Evolutionary conservation across 1,140 invertebrate genomes (phyloP).

Genomic region (Macrobrachium nipponense): DNA sequence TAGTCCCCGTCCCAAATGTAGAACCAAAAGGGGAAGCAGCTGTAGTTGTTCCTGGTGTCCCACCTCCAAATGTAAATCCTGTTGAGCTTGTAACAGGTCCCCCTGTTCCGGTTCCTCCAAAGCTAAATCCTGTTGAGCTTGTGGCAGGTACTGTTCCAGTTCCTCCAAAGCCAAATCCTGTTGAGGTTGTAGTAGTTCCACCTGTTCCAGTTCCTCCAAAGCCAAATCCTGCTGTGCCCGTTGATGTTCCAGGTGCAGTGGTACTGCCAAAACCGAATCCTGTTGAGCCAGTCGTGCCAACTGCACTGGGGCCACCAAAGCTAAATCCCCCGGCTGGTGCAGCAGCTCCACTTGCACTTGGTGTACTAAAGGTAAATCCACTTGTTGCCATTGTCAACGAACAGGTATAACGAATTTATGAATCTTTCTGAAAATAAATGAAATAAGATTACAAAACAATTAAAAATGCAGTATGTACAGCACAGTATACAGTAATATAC

Average conservation of each 20-base stretch:
- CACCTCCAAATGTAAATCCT: background rate
- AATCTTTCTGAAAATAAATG: too few relatives aligned
- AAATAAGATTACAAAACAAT: too few relatives aligned
- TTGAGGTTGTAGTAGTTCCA: background rate
- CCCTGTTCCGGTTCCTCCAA: background rate
- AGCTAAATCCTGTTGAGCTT: background rate
- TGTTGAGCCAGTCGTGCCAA: too few relatives aligned
- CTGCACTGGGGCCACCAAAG: conserved; percentile 21
- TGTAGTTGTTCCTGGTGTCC: conserved; percentile 4
- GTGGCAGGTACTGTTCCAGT: background rate
- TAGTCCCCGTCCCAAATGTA: conserved; percentile 29
- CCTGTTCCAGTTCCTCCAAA: background rate
- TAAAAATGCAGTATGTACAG: too few relatives aligned
- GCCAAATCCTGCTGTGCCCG: conserved; percentile 4
- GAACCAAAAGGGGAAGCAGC: conserved; percentile 21
- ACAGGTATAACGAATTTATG: too few relatives aligned
- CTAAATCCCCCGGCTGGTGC: background rate
- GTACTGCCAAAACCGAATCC: background rate
- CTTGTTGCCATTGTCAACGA: too few relatives aligned
- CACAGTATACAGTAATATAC: too few relatives aligned
- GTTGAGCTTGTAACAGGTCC: background rate
- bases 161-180: conserved; percentile 2
- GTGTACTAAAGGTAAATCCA: conserved; percentile 10
- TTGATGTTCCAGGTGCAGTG: background rate
- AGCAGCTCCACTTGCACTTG: background rate